Base-by-base conservation (phyloP, 2,113 vertebrate genomes). In the Tragelaphus scriptus region DNA sequence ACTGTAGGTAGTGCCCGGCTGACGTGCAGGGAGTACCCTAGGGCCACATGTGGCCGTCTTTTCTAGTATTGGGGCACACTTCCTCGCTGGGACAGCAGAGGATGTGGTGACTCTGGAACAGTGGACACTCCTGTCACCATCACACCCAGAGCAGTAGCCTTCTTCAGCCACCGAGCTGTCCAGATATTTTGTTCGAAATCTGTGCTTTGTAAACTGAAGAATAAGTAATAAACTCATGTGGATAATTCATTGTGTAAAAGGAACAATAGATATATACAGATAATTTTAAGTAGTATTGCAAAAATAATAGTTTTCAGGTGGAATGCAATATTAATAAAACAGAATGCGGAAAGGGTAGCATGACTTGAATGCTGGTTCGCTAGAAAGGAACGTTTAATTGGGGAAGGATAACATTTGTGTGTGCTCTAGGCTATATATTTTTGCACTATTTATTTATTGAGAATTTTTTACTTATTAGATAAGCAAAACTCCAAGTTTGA, bases 91-190 rank as follows among this genome's bases (percentile, higher is more conserved):
- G n/a, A 81, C 32, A 15, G 5, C 58, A 81, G 82, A 84, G 79
- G 17, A 0, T n/a, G 21, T 26, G 28, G n/a, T 26, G 55, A 25
- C 30, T 81, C 36, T 15, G 36, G 71, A 26, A 17, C n/a, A 32
- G 0, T 11, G 51, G 53, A 44, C 40, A 32, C n/a, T 1, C 36
- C 16, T 12, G 6, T 32, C 47, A 15, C 23, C 3, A 0, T 16
- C 51, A 3, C 11, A 2, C 26, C 85, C 71, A n/a, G 36, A 17
- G 30, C 2, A 93, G 21, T 7, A 21, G 3, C 9, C 0, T 40
- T 63, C 10, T 55, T 75, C 11, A 61, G 80, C 21, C 77, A 13
- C 49, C 59, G 13, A 36, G 12, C 21, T 68, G 7, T 36, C 36
- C 25, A 47, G 26, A 30, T 59, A 2, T 53, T 84, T 94, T 32